Percentiles rank a stretch among this genome's conserved stretches.
These are phyloP conservation scores for Zaprionus davidi DNA, from an alignment of 1,140 invertebrate species.

Conservation along the genomic window DNA sequence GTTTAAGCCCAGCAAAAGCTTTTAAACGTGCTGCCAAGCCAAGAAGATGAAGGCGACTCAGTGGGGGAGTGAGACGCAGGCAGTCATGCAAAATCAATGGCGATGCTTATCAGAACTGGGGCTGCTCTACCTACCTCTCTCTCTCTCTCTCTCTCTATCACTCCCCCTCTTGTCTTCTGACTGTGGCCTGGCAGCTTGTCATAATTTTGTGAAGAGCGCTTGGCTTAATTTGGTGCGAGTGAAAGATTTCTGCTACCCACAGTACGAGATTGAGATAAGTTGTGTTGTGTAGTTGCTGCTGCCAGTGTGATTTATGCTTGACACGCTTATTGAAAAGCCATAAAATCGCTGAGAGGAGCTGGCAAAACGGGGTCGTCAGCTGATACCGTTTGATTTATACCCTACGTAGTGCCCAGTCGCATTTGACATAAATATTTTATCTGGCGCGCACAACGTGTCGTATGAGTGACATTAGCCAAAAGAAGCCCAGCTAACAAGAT, in stretches of 20 bases:
- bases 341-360: constrained; percentile 31
- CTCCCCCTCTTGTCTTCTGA: too few species aligned
- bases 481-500: constrained; percentile 68
- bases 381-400: constrained; percentile 80
- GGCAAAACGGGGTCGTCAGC: constrained; percentile 71
- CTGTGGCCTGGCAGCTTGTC: constrained; percentile 57
- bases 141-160: not conserved
- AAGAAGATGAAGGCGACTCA: not conserved
- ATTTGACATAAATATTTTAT: constrained; percentile 80
- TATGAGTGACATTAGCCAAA: constrained; percentile 78
- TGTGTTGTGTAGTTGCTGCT: constrained; percentile 42
- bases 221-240: constrained; percentile 67
- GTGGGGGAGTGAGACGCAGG: not conserved
- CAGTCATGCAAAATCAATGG: constrained; percentile 76
- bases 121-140: not conserved
- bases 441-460: constrained; percentile 70
- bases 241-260: constrained; percentile 56
- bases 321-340: constrained; percentile 80
- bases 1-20: constrained; percentile 66
- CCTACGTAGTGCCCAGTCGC: constrained; percentile 28
- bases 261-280: constrained; percentile 70
- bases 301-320: constrained; percentile 73
- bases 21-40: constrained; percentile 38
- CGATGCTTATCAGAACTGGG: constrained; percentile 53
- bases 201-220: constrained; percentile 62